Conservation (phyloP, 64 coral and sea anemone genomes). For the Pocillopora verrucosa region DNA sequence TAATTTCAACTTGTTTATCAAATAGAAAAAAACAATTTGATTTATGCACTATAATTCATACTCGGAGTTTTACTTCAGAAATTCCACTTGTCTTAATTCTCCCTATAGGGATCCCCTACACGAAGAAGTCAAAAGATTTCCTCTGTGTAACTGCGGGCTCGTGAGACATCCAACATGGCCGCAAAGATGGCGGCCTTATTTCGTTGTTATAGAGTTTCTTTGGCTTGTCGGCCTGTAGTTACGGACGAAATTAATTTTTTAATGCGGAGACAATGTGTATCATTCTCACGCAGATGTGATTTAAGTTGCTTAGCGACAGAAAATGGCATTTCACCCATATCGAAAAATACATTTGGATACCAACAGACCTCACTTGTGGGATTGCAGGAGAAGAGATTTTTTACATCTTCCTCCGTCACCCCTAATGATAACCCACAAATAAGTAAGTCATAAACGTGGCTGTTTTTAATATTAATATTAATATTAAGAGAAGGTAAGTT, state of each 20-base stretch:
- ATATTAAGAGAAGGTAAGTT: no score
- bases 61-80: neutral
- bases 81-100: neutral
- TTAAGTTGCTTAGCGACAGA: neutral
- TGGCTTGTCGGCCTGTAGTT: neutral
- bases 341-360: neutral
- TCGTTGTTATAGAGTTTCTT: slow-evolving; percentile 1
- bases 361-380: neutral
- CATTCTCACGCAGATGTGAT: neutral
- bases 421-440: neutral
- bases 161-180: slow-evolving; percentile 30
- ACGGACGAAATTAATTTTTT: neutral
- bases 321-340: neutral
- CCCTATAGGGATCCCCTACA: neutral
- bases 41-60: no score
- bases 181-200: neutral
- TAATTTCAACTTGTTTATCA: no score
- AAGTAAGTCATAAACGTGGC: neutral
- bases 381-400: slow-evolving; percentile 13
- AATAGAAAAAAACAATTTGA: neutral
- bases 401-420: neutral
- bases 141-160: slow-evolving; percentile 34
- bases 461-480: no score
- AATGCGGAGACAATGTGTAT: neutral
- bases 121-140: neutral